phyloP scores from a whole-genome alignment of 2,797 vertebrate genomes.

The Danio choprae region DNA sequence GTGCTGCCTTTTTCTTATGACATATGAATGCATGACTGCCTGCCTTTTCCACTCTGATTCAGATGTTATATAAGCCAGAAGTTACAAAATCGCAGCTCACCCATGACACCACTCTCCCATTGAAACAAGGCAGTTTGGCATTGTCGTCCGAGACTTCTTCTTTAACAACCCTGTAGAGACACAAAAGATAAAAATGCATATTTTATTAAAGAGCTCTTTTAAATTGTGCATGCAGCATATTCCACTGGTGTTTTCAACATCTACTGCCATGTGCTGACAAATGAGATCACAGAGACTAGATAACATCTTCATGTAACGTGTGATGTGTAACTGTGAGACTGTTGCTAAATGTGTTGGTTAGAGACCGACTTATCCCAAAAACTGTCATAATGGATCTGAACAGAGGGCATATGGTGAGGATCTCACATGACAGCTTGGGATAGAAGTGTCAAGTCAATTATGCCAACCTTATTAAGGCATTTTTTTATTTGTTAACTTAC shows the following conservation, averaged over 20 bases:
- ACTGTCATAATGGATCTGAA: not conserved
- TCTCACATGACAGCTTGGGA: not conserved
- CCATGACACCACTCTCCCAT: conserved; percentile 87
- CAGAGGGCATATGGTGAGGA: conserved; percentile 21
- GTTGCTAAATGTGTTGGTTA: not conserved
- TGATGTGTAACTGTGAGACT: not conserved
- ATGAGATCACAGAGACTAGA: not conserved
- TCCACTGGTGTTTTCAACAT: not conserved
- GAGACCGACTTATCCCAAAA: conserved; percentile 5
- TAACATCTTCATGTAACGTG: not conserved
- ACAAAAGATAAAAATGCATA: conserved; percentile 29
- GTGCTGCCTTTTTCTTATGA: conserved; percentile 18
- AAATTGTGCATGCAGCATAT: not conserved
- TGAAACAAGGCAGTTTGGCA: conserved; percentile 85
- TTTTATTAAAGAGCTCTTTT: not conserved
- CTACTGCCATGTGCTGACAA: not conserved
- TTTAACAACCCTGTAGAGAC: conserved; percentile 61
- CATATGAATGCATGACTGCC: conserved; percentile 25
- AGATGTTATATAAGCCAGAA: conserved; percentile 26
- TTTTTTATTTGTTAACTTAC: too few species aligned
- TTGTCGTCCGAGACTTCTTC: conserved; percentile 77
- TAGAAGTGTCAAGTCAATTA: not conserved
- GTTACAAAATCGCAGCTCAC: conserved; percentile 68
- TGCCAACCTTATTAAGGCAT: not conserved
- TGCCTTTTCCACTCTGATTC: conserved; percentile 15